Percentiles rank a stretch among this genome's conserved stretches.
These are phyloP conservation scores for Chalcis sispes DNA, from an alignment of 2,888 invertebrate species.

Conservation along the genomic window DNA sequence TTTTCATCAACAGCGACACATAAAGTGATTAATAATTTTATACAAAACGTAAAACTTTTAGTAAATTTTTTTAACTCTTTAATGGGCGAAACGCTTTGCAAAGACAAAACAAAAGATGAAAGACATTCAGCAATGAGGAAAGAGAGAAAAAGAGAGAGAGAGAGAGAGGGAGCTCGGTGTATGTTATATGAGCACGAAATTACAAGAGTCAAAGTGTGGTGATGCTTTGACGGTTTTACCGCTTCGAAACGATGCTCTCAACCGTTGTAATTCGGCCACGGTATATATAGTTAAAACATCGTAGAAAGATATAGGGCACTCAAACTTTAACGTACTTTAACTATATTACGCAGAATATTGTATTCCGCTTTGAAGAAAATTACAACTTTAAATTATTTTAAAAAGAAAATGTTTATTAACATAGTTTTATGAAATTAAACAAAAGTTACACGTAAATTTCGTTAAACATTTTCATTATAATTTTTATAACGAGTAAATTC, in stretches of 20 bases:
- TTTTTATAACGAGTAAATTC: too few species aligned
- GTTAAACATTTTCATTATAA: too few species aligned
- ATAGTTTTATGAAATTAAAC: too few species aligned
- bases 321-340: conserved; percentile 20
- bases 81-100: conserved; percentile 31
- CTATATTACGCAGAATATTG: not conserved
- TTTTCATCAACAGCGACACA: too few species aligned
- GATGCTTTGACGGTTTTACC: conserved; percentile 52
- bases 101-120: conserved; percentile 40
- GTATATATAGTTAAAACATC: conserved; percentile 50
- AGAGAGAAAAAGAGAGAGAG: not conserved
- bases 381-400: too few species aligned
- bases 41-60: conserved; percentile 12
- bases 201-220: conserved; percentile 49
- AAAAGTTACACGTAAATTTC: too few species aligned
- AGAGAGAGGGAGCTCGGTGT: conserved; percentile 3
- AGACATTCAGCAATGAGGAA: conserved; percentile 33
- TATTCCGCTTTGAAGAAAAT: too few species aligned
- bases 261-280: conserved; percentile 48
- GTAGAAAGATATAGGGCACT: conserved; percentile 23
- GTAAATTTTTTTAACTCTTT: conserved; percentile 11
- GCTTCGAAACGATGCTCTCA: conserved; percentile 40
- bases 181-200: conserved; percentile 48
- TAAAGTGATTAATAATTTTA: too few species aligned
- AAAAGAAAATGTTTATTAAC: too few species aligned